These are phyloP conservation scores for Urosaurus nigricauda DNA, from an alignment of 2,797 vertebrate species.

Conservation along the genomic window DNA sequence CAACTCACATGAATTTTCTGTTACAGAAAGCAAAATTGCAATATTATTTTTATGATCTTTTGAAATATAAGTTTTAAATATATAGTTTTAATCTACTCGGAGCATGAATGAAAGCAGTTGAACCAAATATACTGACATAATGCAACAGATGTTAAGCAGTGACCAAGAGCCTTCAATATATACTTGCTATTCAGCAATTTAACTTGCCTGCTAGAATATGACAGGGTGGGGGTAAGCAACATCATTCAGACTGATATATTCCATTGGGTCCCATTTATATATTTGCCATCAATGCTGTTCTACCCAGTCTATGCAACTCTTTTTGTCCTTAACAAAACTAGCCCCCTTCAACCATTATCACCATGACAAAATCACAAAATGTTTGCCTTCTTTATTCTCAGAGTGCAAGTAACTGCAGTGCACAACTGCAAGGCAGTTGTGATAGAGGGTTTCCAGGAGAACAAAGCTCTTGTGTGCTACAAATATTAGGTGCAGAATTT, in stretches of 20 bases:
- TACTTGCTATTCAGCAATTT: conserved; percentile 4
- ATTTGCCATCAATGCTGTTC: neutral
- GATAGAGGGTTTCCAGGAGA: conserved; percentile 38
- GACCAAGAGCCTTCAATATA: conserved; percentile 2
- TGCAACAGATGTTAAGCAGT: conserved; percentile 17
- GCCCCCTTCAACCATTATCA: neutral
- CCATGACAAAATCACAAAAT: neutral
- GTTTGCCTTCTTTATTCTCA: neutral
- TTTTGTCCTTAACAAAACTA: conserved; percentile 21
- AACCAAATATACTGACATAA: conserved; percentile 37
- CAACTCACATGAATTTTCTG: conserved; percentile 24
- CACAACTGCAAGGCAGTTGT: neutral
- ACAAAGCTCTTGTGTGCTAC: neutral
- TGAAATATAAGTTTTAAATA: conserved; percentile 14
- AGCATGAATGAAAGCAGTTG: conserved; percentile 6
- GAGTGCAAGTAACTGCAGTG: conserved; percentile 17
- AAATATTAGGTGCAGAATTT: neutral
- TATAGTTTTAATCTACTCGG: conserved; percentile 13
- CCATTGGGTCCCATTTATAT: neutral
- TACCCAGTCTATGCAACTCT: conserved; percentile 13
- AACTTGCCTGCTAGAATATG: neutral
- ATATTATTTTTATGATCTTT: conserved; percentile 18
- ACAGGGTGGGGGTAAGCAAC: neutral
- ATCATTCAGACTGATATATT: conserved; percentile 6
- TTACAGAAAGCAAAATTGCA: conserved; percentile 5